Percentiles rank a stretch among this genome's conserved stretches.
Evolutionary conservation across 2,797 vertebrate species (phyloP).

Genomic region (Danionella dracula): DNA sequence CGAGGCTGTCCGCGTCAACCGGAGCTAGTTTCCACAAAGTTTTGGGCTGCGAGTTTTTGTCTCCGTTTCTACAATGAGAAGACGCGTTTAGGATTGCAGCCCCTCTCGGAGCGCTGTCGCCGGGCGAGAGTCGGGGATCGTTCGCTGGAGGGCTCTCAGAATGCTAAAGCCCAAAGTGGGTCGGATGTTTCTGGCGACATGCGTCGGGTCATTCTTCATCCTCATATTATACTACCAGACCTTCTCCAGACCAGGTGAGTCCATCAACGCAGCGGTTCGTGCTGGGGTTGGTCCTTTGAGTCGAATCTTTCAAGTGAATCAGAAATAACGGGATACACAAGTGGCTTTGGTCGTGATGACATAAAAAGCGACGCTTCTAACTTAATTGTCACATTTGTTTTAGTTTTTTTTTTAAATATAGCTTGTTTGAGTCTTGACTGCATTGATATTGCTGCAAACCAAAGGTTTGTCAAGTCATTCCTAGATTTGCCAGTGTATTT

Average conservation of each 20-base stretch:
- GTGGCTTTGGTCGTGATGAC: no score
- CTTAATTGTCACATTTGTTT: no score
- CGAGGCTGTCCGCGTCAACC: not conserved
- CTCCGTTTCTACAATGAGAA: not conserved
- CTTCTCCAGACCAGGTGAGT: constrained; percentile 75
- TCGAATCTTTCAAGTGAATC: not conserved
- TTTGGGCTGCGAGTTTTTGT: not conserved
- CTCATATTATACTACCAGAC: constrained; percentile 79
- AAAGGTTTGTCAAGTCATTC: no score
- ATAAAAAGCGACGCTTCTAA: no score
- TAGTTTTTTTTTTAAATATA: no score
- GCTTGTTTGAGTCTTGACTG: no score
- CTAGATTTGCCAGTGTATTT: no score
- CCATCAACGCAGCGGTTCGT: not conserved
- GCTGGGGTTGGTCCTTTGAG: not conserved
- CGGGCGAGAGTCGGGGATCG: constrained; percentile 45
- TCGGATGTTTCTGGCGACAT: constrained; percentile 76
- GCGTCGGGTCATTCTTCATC: constrained; percentile 76
- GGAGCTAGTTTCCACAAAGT: not conserved
- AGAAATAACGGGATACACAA: no score
- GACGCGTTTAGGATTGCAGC: constrained; percentile 3
- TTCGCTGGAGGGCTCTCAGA: constrained; percentile 53
- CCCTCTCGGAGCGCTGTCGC: constrained; percentile 50
- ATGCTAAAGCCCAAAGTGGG: constrained; percentile 74
- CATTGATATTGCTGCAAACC: no score